Base-by-base conservation (phyloP, 2,888 invertebrate species). In the Oxycera nigricornis region DNA sequence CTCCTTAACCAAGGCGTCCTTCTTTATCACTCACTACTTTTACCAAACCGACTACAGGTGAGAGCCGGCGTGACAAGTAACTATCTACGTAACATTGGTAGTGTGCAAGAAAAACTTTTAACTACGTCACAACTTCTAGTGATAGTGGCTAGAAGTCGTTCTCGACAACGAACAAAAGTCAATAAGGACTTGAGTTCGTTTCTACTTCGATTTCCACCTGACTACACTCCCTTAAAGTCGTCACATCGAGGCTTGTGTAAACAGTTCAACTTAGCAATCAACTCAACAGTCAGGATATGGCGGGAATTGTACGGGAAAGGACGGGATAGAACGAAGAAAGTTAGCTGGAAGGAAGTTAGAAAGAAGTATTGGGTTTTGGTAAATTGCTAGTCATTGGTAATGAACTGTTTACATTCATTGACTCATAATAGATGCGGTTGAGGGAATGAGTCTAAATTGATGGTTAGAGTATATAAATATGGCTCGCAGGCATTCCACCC, bases 351-450 rank as follows among this genome's bases (percentile, higher is more conserved):
- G 14, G 46, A 7, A 3, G 6, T n/a, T n/a, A 46, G 6, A 65
- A 39, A 65, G 22, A 39, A 26, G 41, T 39, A 17, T 20, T 22
- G 39, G 65, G 50, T 30, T n/a, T 31, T 26, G 68, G 52, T 57
- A 73, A 75, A 73, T 73, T 70, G 70, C 62, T 62, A 75, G 73
- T 68, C 73, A 73, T 75, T 62, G 75, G 65, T 73, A 75, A 73
- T 75, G 73, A 75, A 73, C 70, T 75, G 73, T 70, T 75, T 75
- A 61, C 70, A 46, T 70, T 68, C 30, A 52, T 50, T 17, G 70
- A 52, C 52, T 52, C 30, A 52, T 52, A 52, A 46, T 52, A 31
- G 70, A 17, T 52, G 70, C 17, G 30, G 70, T 39, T 65, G 46
- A 46, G 17, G 46, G 46, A 2, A 46, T 14, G n/a, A 46, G 17